Evolutionary conservation across 2,113 vertebrate genomes (phyloP).

Genomic region (Tylochromis polylepis): DNA sequence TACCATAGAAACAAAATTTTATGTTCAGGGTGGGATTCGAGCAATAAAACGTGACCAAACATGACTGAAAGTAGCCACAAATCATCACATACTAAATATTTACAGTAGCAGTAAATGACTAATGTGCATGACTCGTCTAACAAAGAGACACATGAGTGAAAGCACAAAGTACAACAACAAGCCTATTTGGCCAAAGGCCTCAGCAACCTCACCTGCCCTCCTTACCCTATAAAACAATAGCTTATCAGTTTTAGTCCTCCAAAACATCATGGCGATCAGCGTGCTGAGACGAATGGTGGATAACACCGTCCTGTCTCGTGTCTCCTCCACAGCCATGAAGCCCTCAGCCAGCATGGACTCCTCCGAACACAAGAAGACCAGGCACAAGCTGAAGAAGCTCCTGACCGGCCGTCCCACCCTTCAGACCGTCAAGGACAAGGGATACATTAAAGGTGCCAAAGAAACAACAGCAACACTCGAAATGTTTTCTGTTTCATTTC

Average conservation of each 20-base stretch:
- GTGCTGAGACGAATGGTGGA: background rate
- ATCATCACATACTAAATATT: background rate
- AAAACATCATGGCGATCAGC: background rate
- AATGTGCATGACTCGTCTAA: fast-evolving
- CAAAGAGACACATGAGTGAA: background rate
- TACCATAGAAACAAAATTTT: background rate
- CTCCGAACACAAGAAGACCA: conserved; percentile 90
- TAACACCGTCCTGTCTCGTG: background rate
- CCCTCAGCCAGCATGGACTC: conserved; percentile 79
- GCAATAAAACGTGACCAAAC: background rate
- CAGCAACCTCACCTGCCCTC: background rate
- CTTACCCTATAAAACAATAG: background rate
- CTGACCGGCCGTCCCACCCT: conserved; percentile 89
- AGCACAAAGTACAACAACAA: background rate
- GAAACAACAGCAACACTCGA: background rate
- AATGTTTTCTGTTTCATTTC: background rate
- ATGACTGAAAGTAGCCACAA: background rate
- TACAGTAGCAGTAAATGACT: background rate
- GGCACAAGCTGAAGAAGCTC: conserved; percentile 94
- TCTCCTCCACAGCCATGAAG: conserved; percentile 77
- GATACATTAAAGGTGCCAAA: conserved; percentile 88
- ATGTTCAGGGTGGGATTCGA: background rate
- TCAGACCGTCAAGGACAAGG: conserved; percentile 93
- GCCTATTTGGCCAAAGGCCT: background rate
- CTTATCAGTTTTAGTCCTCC: background rate